A percentile compares a stretch with the other conserved stretches of the same genome.
Conservation (phyloP, 2,888 invertebrate species). For the Dysmachus trigonus region DNA sequence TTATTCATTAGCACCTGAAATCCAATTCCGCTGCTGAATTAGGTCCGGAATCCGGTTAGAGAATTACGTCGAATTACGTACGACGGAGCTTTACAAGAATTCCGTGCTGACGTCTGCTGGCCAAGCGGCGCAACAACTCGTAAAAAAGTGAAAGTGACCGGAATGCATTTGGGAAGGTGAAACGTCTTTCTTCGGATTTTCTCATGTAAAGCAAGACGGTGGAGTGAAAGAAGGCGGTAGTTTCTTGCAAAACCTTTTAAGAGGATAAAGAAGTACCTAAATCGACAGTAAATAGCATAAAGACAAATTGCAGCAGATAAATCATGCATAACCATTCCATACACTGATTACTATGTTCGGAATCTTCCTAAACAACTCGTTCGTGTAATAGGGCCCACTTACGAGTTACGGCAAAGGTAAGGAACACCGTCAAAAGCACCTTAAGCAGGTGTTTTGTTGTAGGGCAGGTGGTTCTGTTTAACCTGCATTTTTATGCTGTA, state of each 20-base stretch:
- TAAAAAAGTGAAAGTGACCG: neutral
- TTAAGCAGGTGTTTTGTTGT: neutral
- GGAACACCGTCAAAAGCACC: neutral
- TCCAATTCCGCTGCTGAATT: neutral
- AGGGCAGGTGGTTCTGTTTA: neutral
- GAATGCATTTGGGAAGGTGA: neutral
- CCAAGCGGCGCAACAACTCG: neutral
- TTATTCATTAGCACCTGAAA: neutral
- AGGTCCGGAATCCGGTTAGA: constrained; percentile 12
- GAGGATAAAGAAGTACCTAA: neutral
- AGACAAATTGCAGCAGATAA: neutral
- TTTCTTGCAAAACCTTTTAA: neutral
- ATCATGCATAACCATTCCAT: neutral
- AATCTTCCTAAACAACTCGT: neutral
- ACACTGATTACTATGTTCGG: neutral
- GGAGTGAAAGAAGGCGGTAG: neutral
- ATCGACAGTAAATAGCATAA: neutral
- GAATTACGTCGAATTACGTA: neutral
- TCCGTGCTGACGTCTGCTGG: neutral
- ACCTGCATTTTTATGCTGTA: neutral
- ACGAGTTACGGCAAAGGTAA: neutral
- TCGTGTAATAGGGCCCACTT: neutral
- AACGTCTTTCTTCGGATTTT: neutral
- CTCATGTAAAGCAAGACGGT: neutral
- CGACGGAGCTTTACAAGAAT: neutral